Conservation (phyloP, 2,113 vertebrate species). For the Salvelinus sp. region DNA sequence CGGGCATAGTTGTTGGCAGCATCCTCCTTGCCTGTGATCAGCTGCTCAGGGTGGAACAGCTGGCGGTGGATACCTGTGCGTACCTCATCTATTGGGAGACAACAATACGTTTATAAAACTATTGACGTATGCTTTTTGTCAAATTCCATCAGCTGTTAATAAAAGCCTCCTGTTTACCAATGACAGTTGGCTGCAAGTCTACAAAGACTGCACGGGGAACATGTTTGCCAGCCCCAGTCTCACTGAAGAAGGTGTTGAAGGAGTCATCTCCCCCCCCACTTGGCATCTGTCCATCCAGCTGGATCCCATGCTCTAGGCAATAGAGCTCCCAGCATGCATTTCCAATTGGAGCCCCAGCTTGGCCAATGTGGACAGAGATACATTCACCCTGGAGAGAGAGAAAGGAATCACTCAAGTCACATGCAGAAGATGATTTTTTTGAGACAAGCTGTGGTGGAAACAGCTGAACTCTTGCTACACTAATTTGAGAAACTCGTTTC, state of each 20-base stretch:
- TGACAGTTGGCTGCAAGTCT: slow-evolving; percentile 70
- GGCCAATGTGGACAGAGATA: slow-evolving; percentile 70
- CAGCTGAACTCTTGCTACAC: too few species aligned
- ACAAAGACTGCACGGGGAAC: slow-evolving; percentile 69
- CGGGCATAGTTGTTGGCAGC: slow-evolving; percentile 79
- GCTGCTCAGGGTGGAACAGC: slow-evolving; percentile 76
- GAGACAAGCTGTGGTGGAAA: too few species aligned
- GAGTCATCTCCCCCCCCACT: slow-evolving; percentile 68
- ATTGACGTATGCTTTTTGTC: too few species aligned
- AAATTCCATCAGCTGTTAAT: not conserved
- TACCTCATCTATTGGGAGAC: slow-evolving; percentile 61
- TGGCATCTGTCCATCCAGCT: slow-evolving; percentile 71
- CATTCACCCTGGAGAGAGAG: slow-evolving; percentile 62
- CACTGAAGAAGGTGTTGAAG: slow-evolving; percentile 73
- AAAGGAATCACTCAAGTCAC: not conserved
- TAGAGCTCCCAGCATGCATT: slow-evolving; percentile 90
- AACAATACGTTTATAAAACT: too few species aligned
- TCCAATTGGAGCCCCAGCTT: slow-evolving; percentile 82
- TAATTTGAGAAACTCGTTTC: too few species aligned
- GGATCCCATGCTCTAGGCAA: slow-evolving; percentile 87
- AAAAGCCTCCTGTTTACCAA: slow-evolving; percentile 43
- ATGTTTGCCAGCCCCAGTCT: slow-evolving; percentile 72
- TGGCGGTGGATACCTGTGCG: slow-evolving; percentile 74
- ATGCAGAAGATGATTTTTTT: not conserved
- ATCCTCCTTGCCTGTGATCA: slow-evolving; percentile 77